Base-by-base conservation (phyloP, 2,797 vertebrate species). In the Sternarchorhynchus goeldii region DNA sequence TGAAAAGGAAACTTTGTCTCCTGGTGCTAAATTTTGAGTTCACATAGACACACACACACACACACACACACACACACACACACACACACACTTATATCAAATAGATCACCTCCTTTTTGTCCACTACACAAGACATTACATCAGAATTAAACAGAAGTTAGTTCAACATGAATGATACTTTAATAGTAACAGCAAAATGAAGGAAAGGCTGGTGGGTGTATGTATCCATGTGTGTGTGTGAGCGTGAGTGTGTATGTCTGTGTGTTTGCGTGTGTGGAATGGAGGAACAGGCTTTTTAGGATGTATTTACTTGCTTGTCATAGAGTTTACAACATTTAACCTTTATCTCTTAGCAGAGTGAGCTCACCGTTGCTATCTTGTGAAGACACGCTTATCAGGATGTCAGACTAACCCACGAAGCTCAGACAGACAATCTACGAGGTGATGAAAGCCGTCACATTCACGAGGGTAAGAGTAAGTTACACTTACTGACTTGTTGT, bases 241-340 rank as follows among this genome's bases (percentile, higher is more conserved):
- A 10, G 29, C 17, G 57, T 29, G 45, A 0, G 2, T 20, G 63
- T 75, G 10, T 64, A 21, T 73, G n/a, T 20, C n/a, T 21, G 57
- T 36, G 45, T 1, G 2, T 20, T n/a, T n/a, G n/a, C n/a, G 63
- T 75, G 60, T 74, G 32, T 31, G 34, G 25, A 17, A 5, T 8
- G n/a, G 64, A 6, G 32, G 63, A 12, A 45, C 58, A 71, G 12
- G 77, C 0, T 82, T 68, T 25, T 68, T 56, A 75, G 59, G 71
- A 31, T 66, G 65, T 55, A 72, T 78, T 80, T 72, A 69, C 64
- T 70, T 76, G 73, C 72, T 82, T 78, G 66, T 69, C 62, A 41
- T 34, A 32, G 32, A 53, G 77, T 77, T 82, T 78, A 80, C 76
- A 72, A 36, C 65, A 73, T 79, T 74, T 64, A 78, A 70, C 67